A percentile compares a stretch with the other conserved stretches of the same genome.
Evolutionary conservation across 2,888 invertebrate genomes (phyloP).

Genomic region (Campopleginae sp.): DNA sequence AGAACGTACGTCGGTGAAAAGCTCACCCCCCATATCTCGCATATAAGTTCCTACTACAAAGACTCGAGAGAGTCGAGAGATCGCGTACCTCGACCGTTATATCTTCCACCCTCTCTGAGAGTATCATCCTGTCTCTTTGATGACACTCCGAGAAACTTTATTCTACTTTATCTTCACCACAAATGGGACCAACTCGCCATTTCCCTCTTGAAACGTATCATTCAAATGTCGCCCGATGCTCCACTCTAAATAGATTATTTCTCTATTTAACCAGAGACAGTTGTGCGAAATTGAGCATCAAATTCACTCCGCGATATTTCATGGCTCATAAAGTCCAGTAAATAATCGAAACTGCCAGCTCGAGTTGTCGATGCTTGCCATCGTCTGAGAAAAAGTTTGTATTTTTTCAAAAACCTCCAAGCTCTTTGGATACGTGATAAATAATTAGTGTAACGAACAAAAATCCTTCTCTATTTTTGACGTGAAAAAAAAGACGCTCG

Average conservation of each 20-base stretch:
- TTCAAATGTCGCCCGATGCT: conserved; percentile 5
- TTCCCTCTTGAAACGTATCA: conserved; percentile 19
- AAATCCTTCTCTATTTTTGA: too few relatives aligned
- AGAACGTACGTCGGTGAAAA: conserved; percentile 36
- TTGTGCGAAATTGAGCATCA: background rate
- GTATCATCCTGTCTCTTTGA: conserved; percentile 55
- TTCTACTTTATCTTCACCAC: conserved; percentile 50
- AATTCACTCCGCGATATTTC: background rate
- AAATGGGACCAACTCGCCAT: conserved; percentile 50
- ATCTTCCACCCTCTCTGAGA: conserved; percentile 40
- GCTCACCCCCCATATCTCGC: conserved; percentile 42
- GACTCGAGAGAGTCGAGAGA: conserved; percentile 60
- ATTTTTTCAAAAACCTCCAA: too few relatives aligned
- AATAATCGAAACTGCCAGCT: background rate
- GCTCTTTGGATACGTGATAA: too few relatives aligned
- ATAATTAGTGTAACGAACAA: too few relatives aligned
- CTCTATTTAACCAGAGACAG: background rate
- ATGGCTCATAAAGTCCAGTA: too few relatives aligned
- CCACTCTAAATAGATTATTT: conserved; percentile 20
- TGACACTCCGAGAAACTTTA: conserved; percentile 52
- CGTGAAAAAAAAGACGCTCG: too few relatives aligned
- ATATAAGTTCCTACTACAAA: conserved; percentile 58
- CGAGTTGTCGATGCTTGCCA: too few relatives aligned
- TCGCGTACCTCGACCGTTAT: conserved; percentile 24
- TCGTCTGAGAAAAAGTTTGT: too few relatives aligned